These are phyloP conservation scores for Enteromius viviparus DNA, from an alignment of 2,797 vertebrate species.

Conservation along the genomic window DNA sequence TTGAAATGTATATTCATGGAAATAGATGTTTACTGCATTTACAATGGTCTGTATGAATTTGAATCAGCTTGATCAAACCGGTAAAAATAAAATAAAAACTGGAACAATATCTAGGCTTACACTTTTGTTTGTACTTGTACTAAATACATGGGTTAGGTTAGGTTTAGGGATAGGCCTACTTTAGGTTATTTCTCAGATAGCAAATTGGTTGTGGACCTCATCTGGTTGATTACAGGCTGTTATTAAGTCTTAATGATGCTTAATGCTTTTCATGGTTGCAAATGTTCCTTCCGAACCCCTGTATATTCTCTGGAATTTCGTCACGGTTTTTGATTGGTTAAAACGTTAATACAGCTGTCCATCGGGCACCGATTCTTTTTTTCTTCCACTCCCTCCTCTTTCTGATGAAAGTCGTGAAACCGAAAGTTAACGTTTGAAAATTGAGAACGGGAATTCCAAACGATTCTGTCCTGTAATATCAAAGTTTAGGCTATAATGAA, in stretches of 20 bases:
- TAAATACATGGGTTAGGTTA: no score
- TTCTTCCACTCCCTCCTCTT: slow-evolving; percentile 30
- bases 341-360: background rate
- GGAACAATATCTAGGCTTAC: background rate
- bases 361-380: background rate
- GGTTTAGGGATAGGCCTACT: background rate
- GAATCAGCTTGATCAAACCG: background rate
- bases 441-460: background rate
- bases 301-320: background rate
- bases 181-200: background rate
- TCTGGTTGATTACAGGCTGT: background rate
- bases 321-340: background rate
- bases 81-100: background rate
- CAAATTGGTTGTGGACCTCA: no score
- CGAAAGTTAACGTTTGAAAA: slow-evolving; percentile 45
- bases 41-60: background rate
- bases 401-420: slow-evolving; percentile 52
- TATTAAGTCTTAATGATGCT: background rate
- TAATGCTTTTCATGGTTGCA: background rate
- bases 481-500: background rate
- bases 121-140: background rate
- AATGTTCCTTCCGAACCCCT: background rate
- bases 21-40: background rate
- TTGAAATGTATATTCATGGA: background rate
- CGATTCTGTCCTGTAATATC: background rate